These are phyloP conservation scores for Chironomus tentans DNA, from an alignment of 2,888 invertebrate genomes.

Conservation along the genomic window DNA sequence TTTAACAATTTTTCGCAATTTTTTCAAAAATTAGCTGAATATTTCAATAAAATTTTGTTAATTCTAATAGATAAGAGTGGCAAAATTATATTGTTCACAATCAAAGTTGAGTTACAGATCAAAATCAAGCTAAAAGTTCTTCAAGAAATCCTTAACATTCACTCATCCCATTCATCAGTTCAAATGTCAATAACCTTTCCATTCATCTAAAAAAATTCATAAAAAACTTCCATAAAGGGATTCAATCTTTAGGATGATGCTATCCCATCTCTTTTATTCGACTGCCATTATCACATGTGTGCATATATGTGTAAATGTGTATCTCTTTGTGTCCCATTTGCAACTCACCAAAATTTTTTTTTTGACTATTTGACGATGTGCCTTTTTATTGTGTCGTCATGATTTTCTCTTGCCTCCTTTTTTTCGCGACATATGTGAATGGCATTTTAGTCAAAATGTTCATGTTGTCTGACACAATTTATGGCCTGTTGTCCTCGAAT, in stretches of 20 bases:
- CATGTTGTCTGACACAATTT: neutral
- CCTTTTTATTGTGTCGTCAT: neutral
- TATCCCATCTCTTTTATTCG: neutral
- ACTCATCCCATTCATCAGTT: no score
- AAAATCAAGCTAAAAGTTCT: no score
- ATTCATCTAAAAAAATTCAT: no score
- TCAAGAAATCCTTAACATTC: no score
- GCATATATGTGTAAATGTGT: neutral
- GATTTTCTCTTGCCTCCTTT: neutral
- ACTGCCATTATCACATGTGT: neutral
- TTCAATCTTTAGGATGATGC: neutral
- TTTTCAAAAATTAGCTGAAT: no score
- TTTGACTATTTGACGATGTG: neutral
- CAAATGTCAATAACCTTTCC: no score
- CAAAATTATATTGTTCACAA: no score
- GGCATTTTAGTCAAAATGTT: neutral
- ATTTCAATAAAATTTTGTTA: no score
- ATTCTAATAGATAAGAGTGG: no score
- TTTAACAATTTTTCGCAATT: no score
- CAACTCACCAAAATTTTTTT: neutral
- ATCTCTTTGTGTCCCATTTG: neutral
- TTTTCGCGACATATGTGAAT: constrained; percentile 23
- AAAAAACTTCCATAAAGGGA: no score
- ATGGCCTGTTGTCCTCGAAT: neutral
- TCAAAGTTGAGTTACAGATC: no score